Base-by-base conservation (phyloP, 2,113 vertebrate species). In the Antechinus flavipes region DNA sequence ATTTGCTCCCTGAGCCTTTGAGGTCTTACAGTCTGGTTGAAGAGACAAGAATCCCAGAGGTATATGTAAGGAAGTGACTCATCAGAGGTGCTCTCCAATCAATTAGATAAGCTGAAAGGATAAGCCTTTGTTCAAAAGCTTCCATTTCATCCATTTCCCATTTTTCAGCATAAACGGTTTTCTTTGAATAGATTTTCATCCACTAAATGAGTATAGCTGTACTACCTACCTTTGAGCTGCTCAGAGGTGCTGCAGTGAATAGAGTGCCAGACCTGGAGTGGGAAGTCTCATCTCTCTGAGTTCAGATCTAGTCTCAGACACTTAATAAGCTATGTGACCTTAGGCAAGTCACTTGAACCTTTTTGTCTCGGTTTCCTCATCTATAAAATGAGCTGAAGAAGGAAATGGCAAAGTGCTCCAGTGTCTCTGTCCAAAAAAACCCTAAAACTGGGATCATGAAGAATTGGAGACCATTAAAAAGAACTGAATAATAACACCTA, bases 11-110 rank as follows among this genome's bases (percentile, higher is more conserved):
- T 42, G 68, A 16, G 49, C 49, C 5, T 42, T 76, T 76, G 35
- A 76, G 35, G 35, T 12, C 61, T 97, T 97, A 97, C 94, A 50
- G 8, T 9, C 47, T 42, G 35, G 53, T 90, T 90, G 61, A 68
- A 11, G 35, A 68, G 68, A 42, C 35, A 76, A 76, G 35, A 76
- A 76, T 76, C 35, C 35, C n/a, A 19, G 68, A 76, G 68, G 35
- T 68, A 68, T 68, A 68, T 68, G 12, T 68, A 35, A 68, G 30
- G 30, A 68, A 68, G 61, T 68, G 61, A 14, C 3, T 68, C 35
- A 68, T n/a, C 61, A 35, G 61, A 68, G 61, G 22, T 68, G 12
- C 61, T 35, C 27, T 35, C 12, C 3, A 35, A 35, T 68, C 61
- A 68, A 35, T 35, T 35, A 68, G 61, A 35, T 68, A 68, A 68